Evolutionary conservation across 1,140 invertebrate species (phyloP).

Genomic region (Heliconius himera): DNA sequence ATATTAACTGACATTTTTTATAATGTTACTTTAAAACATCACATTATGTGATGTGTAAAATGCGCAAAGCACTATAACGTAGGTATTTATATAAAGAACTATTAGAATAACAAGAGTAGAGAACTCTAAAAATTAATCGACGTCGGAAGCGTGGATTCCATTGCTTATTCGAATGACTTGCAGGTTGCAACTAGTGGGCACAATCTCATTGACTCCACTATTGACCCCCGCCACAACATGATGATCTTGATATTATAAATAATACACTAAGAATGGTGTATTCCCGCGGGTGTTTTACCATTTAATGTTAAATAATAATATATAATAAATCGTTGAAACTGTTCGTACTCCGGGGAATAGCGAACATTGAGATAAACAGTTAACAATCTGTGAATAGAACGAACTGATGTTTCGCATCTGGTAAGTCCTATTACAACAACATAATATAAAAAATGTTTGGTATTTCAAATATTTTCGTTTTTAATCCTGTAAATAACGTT

Average conservation of each 20-base stretch:
- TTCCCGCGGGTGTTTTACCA: conserved; percentile 60
- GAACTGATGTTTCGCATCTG: conserved; percentile 24
- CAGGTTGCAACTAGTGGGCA: conserved; percentile 62
- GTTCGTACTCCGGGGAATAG: conserved; percentile 57
- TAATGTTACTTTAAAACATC: neutral
- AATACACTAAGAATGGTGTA: conserved; percentile 55
- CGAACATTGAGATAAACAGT: conserved; percentile 44
- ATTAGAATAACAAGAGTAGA: conserved; percentile 28
- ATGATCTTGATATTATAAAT: conserved; percentile 73
- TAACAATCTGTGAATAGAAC: conserved; percentile 23
- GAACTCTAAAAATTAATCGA: conserved; percentile 48
- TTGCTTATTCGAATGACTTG: conserved; percentile 74
- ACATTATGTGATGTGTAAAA: neutral
- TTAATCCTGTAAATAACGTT: neutral
- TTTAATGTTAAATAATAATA: conserved; percentile 39
- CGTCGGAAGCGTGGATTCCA: conserved; percentile 75
- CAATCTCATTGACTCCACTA: conserved; percentile 76
- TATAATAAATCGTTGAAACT: conserved; percentile 51
- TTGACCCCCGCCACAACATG: conserved; percentile 66
- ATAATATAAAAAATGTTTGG: neutral
- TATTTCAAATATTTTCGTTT: neutral
- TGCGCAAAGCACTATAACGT: neutral
- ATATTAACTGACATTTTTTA: neutral
- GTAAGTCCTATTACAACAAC: neutral
- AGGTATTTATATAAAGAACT: conserved; percentile 10